Conservation (phyloP, 2,797 vertebrate species). For the Typhlichthys eigenmanni region DNA sequence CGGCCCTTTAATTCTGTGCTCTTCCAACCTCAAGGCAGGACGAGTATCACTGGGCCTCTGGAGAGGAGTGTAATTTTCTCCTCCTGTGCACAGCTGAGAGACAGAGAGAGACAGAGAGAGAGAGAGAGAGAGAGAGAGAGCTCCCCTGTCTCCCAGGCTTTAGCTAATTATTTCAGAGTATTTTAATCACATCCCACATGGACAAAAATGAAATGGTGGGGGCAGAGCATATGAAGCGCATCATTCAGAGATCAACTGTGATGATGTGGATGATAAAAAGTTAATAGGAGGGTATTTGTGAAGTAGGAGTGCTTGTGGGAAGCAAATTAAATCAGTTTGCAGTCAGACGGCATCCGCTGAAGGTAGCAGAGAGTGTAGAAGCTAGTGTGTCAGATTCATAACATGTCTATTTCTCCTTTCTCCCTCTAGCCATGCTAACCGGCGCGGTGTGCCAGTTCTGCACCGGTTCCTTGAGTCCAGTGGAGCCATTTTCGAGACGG, state of each 20-base stretch:
- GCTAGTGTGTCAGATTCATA: no score
- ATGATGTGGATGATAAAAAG: no score
- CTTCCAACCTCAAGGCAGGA: conserved; percentile 51
- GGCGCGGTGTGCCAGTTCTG: conserved; percentile 70
- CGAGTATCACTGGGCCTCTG: conserved; percentile 49
- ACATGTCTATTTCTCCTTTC: background rate
- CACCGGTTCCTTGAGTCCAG: conserved; percentile 58
- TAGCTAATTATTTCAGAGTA: conserved; percentile 59
- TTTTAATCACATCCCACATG: conserved; percentile 44
- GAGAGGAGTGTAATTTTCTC: conserved; percentile 59
- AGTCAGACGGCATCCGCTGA: no score
- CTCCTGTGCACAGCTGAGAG: conserved; percentile 35
- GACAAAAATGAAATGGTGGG: no score
- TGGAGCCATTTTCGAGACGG: conserved; percentile 47
- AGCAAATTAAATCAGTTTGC: no score
- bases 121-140: background rate
- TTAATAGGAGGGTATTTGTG: no score
- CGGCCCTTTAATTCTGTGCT: conserved; percentile 64
- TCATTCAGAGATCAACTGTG: no score
- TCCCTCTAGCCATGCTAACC: conserved; percentile 68
- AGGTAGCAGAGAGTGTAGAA: no score
- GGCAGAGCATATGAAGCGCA: no score
- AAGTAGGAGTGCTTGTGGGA: no score
- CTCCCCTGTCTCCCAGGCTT: conserved; percentile 46
- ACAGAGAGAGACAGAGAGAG: conserved; percentile 3